Percentiles rank a stretch among this genome's conserved stretches.
These are phyloP conservation scores for Chloropsis hardwickii DNA, from an alignment of 2,113 vertebrate species.

Conservation along the genomic window DNA sequence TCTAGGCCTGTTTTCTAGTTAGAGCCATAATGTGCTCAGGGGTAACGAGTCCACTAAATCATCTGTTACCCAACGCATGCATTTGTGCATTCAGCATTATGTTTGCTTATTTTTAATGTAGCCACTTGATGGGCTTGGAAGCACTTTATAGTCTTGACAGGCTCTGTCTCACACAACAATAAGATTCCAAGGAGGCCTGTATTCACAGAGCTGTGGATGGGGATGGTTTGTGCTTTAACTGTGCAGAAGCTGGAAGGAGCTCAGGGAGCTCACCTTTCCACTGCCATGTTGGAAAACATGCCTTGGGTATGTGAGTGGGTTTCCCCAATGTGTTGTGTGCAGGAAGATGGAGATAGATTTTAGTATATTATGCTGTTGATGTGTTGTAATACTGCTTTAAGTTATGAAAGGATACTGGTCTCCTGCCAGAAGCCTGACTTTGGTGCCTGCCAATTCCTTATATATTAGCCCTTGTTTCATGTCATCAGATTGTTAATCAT, in stretches of 20 bases:
- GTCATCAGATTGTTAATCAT: conserved; percentile 38
- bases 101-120: not conserved
- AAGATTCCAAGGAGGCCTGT: not conserved
- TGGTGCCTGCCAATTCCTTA: not conserved
- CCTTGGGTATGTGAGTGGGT: not conserved
- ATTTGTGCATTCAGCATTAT: not conserved
- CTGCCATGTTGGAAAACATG: not conserved
- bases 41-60: not conserved
- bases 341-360: conserved; percentile 8
- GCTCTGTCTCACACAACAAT: not conserved
- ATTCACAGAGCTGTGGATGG: not conserved
- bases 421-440: conserved; percentile 18
- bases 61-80: not conserved
- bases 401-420: not conserved
- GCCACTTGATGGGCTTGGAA: not conserved
- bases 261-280: not conserved
- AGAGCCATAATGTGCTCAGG: not conserved
- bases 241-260: not conserved
- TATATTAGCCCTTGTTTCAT: not conserved
- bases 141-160: not conserved
- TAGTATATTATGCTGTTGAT: not conserved
- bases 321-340: not conserved
- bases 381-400: conserved; percentile 2
- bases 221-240: not conserved
- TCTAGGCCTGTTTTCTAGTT: conserved; percentile 8